These are phyloP conservation scores for Gorsachius magnificus DNA, from an alignment of 2,797 vertebrate genomes.

Conservation along the genomic window DNA sequence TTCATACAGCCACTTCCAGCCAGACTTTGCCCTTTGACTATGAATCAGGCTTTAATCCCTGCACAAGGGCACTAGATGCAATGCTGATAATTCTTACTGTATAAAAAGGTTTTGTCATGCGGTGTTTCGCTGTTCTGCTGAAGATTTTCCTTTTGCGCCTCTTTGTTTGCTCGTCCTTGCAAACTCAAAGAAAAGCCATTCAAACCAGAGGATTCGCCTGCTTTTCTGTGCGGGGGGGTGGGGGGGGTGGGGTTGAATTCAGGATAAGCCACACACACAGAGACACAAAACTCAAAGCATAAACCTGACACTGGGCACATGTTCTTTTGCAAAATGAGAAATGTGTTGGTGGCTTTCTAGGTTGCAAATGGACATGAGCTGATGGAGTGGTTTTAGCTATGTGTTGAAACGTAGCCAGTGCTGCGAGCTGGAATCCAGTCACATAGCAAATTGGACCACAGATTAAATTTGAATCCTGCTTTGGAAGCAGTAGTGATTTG, in stretches of 20 bases:
- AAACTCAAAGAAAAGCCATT: not conserved
- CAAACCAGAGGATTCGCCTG: not conserved
- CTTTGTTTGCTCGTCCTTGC: not conserved
- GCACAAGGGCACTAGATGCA: not conserved
- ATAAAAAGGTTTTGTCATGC: not conserved
- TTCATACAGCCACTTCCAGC: not conserved
- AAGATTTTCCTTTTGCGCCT: not conserved
- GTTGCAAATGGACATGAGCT: not conserved
- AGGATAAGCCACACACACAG: not conserved
- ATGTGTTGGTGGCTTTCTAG: not conserved
- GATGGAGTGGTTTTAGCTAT: not conserved
- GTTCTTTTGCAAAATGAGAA: not conserved
- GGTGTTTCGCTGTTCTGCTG: fast-evolving
- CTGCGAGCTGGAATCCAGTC: not conserved
- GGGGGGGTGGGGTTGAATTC: no score
- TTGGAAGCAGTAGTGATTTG: not conserved
- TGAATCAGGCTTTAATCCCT: not conserved
- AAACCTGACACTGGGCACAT: not conserved
- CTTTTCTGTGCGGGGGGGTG: fast-evolving
- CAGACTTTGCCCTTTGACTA: not conserved
- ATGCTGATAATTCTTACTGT: not conserved
- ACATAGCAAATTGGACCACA: not conserved
- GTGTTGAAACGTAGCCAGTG: not conserved
- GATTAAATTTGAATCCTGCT: not conserved
- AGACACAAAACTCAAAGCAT: not conserved